Percentiles rank a stretch among this genome's conserved stretches.
These are phyloP conservation scores for Beaufortia kweichowensis DNA, from an alignment of 2,113 vertebrate genomes.

Conservation along the genomic window DNA sequence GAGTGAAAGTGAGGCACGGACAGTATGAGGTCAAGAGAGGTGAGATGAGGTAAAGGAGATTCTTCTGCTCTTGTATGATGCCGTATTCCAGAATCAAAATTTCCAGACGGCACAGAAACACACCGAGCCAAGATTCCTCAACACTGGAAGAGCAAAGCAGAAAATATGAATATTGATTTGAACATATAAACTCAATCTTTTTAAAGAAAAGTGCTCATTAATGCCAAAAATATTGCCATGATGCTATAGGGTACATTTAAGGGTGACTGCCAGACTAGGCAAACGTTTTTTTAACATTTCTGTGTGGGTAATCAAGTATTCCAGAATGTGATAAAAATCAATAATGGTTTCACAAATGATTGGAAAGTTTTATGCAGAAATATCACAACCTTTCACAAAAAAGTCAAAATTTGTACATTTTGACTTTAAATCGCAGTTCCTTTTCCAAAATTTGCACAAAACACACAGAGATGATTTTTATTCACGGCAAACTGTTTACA, in stretches of 20 bases:
- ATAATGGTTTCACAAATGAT: no score
- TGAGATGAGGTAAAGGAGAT: background rate
- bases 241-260: no score
- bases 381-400: no score
- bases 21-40: background rate
- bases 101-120: background rate
- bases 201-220: background rate
- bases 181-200: background rate
- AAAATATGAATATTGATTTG: background rate
- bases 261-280: no score
- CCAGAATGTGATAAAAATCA: no score
- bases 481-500: background rate
- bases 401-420: background rate
- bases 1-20: background rate
- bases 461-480: background rate
- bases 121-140: background rate
- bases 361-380: no score
- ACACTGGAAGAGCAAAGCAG: background rate
- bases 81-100: background rate
- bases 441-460: background rate
- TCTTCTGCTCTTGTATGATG: background rate
- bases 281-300: no score
- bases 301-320: no score
- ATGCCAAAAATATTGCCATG: no score
- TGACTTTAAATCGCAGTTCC: conserved; percentile 3